Evolutionary conservation across 2,797 vertebrate species (phyloP).

Genomic region (Alauda arvensis): DNA sequence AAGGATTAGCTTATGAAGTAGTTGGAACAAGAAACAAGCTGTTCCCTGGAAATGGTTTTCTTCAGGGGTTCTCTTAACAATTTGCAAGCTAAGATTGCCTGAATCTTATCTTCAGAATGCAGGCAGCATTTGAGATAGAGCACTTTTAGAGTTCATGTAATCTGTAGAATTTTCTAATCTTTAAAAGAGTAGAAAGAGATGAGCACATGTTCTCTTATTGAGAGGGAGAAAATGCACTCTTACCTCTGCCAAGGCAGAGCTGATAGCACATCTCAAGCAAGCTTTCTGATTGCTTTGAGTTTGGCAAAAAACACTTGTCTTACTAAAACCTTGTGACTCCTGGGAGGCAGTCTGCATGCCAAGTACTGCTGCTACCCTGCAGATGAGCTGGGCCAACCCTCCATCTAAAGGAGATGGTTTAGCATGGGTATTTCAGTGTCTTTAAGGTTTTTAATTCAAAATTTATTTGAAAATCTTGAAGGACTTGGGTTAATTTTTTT

Average conservation of each 20-base stretch:
- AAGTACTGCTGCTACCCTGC: not conserved
- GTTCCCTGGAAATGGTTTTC: not conserved
- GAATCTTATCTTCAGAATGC: not conserved
- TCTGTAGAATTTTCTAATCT: not conserved
- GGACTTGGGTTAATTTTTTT: not conserved
- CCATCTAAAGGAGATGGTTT: not conserved
- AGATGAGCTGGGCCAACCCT: not conserved
- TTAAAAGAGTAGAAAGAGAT: not conserved
- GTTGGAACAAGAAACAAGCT: not conserved
- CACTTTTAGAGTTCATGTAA: not conserved
- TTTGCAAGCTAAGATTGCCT: not conserved
- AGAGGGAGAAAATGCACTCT: not conserved
- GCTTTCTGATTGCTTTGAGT: not conserved
- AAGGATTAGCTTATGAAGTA: not conserved
- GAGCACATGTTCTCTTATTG: not conserved
- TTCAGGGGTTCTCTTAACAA: not conserved
- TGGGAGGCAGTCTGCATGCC: not conserved
- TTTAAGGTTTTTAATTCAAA: not conserved
- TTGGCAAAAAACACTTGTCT: not conserved
- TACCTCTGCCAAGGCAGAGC: not conserved
- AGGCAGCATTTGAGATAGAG: not conserved
- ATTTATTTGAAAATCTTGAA: not conserved
- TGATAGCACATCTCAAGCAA: not conserved
- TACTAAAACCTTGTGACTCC: not conserved
- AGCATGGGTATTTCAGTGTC: not conserved